Evolutionary conservation across 2,113 vertebrate species (phyloP), one percentile per base, ranked within the genome.

Genomic region (Tragelaphus imberbis): DNA sequence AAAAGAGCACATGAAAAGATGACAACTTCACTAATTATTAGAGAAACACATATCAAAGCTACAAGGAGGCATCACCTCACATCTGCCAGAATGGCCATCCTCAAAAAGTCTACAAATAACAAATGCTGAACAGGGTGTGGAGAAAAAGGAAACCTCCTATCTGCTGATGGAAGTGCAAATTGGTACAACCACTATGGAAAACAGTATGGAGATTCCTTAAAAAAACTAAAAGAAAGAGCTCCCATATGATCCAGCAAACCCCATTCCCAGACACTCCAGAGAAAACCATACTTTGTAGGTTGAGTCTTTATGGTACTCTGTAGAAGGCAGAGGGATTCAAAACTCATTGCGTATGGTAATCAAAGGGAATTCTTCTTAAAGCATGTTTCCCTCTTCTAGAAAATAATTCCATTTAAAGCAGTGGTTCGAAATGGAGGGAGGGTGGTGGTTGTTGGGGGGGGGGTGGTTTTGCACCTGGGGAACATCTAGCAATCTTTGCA

Each of bases 261-360:
- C 79, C 47, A 51, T 16, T 12, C 27, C 47, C 12, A 49, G 47
- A 30, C 47, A 51, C 16, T 51, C 28, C 28, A 49, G 47, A 51
- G 47, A 81, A 53, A 51, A 81, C 79, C 28, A 33, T 81, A 21
- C 19, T 53, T 53, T 81, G 87, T 61, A 56, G 80, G 21, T 61
- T 90, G 75, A 30, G 58, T 93, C 25, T 63, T 97, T 68, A 88
- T 49, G 59, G 0, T 30, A 94, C 79, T 96, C 87, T 75, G 59
- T 90, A 79, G 92, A 97, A 94, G 84, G 58, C 80, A 44, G 40
- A 96, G 51, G 40, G 49, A 12, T 59, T 95, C 71, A 89, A 81
- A 79, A 86, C 14, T 77, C 58, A 85, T 8, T 61, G 71, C 23
- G 79, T 30, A 27, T 84, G 40, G 59, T 16, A 27, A 47, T 25